These are phyloP conservation scores for Menidia beryllina DNA, from an alignment of 2,113 vertebrate genomes.

Conservation along the genomic window DNA sequence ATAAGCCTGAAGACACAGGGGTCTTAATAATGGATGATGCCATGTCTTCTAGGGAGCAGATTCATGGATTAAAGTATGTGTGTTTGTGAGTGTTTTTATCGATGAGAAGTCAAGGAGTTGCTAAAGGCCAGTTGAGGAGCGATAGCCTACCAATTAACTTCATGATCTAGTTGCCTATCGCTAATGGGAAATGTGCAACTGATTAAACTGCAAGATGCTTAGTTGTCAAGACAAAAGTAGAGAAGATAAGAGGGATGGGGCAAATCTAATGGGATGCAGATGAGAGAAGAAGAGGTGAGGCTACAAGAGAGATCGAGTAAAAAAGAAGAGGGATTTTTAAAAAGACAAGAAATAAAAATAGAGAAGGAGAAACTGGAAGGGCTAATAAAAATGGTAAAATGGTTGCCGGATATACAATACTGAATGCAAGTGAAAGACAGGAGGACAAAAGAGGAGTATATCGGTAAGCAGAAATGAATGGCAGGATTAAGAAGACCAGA, in stretches of 20 bases:
- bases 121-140: conserved; percentile 55
- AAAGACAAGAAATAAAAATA: neutral
- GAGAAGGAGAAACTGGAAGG: neutral
- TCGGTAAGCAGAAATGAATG: neutral
- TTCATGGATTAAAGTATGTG: conserved; percentile 35
- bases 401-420: neutral
- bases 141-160: conserved; percentile 60
- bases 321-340: neutral
- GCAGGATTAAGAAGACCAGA: neutral
- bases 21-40: conserved; percentile 53
- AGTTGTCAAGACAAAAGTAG: conserved; percentile 1
- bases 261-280: neutral
- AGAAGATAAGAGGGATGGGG: neutral
- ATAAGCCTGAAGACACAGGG: conserved; percentile 37
- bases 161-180: conserved; percentile 49
- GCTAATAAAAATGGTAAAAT: neutral
- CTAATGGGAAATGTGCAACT: conserved; percentile 44
- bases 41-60: conserved; percentile 31
- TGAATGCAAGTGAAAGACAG: too few species aligned
- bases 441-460: too few species aligned
- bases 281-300: neutral
- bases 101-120: conserved; percentile 39
- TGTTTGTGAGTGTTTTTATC: conserved; percentile 8
- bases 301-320: neutral
- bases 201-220: conserved; percentile 35